phyloP scores from a whole-genome alignment of 2,113 vertebrate genomes.

The Struthidea cinerea region DNA sequence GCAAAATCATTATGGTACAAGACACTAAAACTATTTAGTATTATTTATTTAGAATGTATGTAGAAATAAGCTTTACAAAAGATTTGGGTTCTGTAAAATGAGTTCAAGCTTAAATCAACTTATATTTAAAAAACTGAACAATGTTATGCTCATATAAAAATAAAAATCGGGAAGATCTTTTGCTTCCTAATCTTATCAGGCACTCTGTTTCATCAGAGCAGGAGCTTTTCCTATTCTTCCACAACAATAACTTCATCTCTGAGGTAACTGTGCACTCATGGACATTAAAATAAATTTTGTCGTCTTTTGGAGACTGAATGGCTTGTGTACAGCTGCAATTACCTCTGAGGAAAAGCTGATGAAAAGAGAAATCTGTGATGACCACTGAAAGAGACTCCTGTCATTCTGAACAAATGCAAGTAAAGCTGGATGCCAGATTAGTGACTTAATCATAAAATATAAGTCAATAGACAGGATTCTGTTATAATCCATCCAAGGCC shows the following conservation, averaged over 20 bases:
- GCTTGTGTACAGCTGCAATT: slow-evolving; percentile 31
- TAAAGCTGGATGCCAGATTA: slow-evolving; percentile 57
- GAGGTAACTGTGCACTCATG: slow-evolving; percentile 2
- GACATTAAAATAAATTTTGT: slow-evolving; percentile 53
- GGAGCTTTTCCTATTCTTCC: slow-evolving; percentile 12
- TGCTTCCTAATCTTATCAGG: slow-evolving; percentile 3
- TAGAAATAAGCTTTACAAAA: background rate
- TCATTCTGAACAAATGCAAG: slow-evolving; percentile 55
- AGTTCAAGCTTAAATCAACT: background rate
- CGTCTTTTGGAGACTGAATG: slow-evolving; percentile 22
- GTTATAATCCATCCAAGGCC: slow-evolving; percentile 33
- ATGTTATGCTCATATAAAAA: background rate
- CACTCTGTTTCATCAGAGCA: background rate
- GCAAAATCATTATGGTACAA: background rate
- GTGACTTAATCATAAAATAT: slow-evolving; percentile 48
- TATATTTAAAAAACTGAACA: background rate
- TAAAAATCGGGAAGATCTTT: background rate
- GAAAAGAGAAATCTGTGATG: slow-evolving; percentile 33
- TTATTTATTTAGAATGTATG: background rate
- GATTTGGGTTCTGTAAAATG: background rate
- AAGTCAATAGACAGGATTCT: slow-evolving; percentile 16
- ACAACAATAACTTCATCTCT: slow-evolving; percentile 28
- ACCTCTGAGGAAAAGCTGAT: slow-evolving; percentile 42
- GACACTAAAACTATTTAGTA: background rate
- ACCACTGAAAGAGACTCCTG: slow-evolving; percentile 45